Evolutionary conservation across 2,113 vertebrate species (phyloP).

Genomic region (Irena cyanogastra): DNA sequence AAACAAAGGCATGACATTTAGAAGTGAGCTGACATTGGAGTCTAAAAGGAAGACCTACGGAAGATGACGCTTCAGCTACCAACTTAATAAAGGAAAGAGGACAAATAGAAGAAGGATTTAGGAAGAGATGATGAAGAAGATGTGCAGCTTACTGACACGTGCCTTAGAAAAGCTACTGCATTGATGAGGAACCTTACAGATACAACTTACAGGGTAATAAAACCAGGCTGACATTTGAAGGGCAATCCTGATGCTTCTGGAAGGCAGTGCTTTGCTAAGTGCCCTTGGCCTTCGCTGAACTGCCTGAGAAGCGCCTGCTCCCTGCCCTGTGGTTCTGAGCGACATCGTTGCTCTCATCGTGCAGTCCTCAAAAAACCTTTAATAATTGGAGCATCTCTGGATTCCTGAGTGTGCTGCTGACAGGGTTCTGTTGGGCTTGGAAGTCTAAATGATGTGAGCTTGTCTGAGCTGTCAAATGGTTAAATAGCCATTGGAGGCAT

Average conservation of each 20-base stretch:
- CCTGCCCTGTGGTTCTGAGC: neutral
- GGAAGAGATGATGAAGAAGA: neutral
- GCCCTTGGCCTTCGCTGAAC: neutral
- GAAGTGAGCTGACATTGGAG: neutral
- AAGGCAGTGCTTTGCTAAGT: neutral
- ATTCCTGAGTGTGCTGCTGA: neutral
- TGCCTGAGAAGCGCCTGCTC: neutral
- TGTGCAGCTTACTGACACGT: neutral
- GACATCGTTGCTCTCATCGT: fast-evolving
- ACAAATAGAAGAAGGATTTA: neutral
- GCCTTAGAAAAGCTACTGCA: neutral
- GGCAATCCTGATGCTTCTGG: neutral
- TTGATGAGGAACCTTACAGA: neutral
- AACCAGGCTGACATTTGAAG: neutral
- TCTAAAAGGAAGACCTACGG: neutral
- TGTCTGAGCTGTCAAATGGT: neutral
- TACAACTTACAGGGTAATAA: neutral
- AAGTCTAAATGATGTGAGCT: neutral
- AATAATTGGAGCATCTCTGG: neutral
- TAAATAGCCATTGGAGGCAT: neutral
- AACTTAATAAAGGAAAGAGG: neutral
- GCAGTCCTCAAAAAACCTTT: neutral
- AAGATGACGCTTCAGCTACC: neutral
- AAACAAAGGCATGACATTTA: neutral
- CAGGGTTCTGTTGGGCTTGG: neutral